A percentile compares a stretch with the other conserved stretches of the same genome.
phyloP scores from a whole-genome alignment of 2,888 invertebrate species.

The Scaptomyza polygonia region DNA sequence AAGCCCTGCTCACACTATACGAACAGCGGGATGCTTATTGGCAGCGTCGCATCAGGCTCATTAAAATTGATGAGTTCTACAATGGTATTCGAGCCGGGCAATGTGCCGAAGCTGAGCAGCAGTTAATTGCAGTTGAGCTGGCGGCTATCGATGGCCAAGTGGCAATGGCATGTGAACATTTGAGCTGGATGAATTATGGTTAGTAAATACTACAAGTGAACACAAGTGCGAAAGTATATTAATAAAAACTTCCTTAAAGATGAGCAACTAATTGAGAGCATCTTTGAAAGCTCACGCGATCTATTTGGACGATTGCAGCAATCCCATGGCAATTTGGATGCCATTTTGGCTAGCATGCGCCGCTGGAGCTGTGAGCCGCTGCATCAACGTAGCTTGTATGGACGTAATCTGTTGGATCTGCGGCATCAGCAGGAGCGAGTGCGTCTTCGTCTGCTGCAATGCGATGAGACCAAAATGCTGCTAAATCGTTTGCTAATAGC shows the following conservation, averaged over 20 bases:
- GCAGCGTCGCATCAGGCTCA: constrained; percentile 84
- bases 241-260: constrained; percentile 52
- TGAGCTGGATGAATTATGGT: constrained; percentile 94
- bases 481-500: constrained; percentile 79
- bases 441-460: constrained; percentile 72
- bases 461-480: constrained; percentile 77
- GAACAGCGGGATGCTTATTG: constrained; percentile 76
- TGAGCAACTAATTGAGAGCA: constrained; percentile 63
- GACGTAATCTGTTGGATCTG: constrained; percentile 79
- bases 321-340: constrained; percentile 87
- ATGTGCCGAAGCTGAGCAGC: constrained; percentile 89
- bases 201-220: constrained; percentile 67
- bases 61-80: constrained; percentile 90
- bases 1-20: constrained; percentile 70
- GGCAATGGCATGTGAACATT: constrained; percentile 87
- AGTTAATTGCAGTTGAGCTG: constrained; percentile 91
- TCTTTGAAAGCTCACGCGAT: constrained; percentile 69
- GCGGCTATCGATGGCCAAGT: constrained; percentile 89
- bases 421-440: constrained; percentile 79
- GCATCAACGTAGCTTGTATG: constrained; percentile 88
- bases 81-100: constrained; percentile 91
- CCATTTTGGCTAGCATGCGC: constrained; percentile 86
- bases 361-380: constrained; percentile 91
- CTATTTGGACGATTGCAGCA: constrained; percentile 72
- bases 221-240: neutral